A percentile compares a stretch with the other conserved stretches of the same genome.
These are phyloP conservation scores for Haemorhous mexicanus DNA, from an alignment of 2,113 vertebrate species.

Conservation along the genomic window DNA sequence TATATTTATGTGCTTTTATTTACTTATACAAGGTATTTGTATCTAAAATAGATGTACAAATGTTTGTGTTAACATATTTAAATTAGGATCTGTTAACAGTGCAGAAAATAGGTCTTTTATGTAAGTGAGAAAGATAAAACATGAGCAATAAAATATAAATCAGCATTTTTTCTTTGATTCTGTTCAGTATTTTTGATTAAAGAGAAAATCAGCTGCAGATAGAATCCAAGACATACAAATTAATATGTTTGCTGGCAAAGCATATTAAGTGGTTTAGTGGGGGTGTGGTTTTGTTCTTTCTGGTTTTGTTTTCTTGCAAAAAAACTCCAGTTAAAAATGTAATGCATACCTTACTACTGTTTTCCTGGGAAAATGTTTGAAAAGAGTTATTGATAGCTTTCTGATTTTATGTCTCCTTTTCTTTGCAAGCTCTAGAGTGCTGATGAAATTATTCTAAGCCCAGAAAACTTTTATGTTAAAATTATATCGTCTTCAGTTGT, in stretches of 20 bases:
- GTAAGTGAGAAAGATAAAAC: conserved; percentile 47
- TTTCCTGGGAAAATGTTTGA: background rate
- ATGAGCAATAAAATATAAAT: conserved; percentile 58
- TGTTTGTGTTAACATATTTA: conserved; percentile 38
- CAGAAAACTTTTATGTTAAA: background rate
- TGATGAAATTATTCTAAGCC: background rate
- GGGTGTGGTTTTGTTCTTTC: background rate
- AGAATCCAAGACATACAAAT: conserved; percentile 50
- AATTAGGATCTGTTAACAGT: conserved; percentile 33
- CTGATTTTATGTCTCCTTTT: background rate
- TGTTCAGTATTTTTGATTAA: conserved; percentile 61
- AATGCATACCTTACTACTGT: background rate
- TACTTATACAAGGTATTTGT: background rate
- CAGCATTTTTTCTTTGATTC: conserved; percentile 59
- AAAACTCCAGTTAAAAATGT: background rate
- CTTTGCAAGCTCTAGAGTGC: background rate
- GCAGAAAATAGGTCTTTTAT: conserved; percentile 38
- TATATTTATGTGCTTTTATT: background rate
- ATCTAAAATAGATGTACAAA: conserved; percentile 2
- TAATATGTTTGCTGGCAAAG: conserved; percentile 31
- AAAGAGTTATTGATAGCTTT: background rate
- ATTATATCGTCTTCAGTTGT: background rate
- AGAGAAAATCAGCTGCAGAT: conserved; percentile 59
- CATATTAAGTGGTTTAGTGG: background rate
- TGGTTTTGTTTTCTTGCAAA: background rate